Evolutionary conservation across 2,888 invertebrate species (phyloP), one percentile per base, ranked within the genome.

Genomic region (Folsomia candida): DNA sequence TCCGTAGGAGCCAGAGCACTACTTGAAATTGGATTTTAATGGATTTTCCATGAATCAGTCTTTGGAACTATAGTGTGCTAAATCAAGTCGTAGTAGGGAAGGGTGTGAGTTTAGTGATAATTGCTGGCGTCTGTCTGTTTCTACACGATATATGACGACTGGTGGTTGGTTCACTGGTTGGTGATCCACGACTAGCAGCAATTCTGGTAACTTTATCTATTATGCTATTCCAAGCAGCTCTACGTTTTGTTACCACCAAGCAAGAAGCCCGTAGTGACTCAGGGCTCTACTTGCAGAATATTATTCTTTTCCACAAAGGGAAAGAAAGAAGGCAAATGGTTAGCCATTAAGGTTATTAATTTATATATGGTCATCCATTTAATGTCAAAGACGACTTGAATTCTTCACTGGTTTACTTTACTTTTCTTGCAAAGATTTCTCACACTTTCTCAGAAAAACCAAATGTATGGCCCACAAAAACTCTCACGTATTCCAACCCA

Each of bases 21-120:
- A 64, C 24, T 76, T 73, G 72, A 71, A 74, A 78, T 76, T 73
- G 73, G 73, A 68, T 72, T 78, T 76, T 76, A 78, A 78, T 78
- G 78, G 76, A 78, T 75, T 74, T 73, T 65, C 70, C 63, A 62
- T 63, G 74, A 74, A 66, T 72, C 70, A 68, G 70, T 67, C 67
- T 22, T 37, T 11, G 14, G 29, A 6, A 58, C 9, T 59, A 9
- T n/a, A 27, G 60, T 63, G 67, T 70, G 61, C 61, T 75, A 73
- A 75, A 75, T 75, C 75, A 72, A 75, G 74, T 68, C 67, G 69
- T 65, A 70, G 67, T 67, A 72, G 62, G 25, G 24, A 22, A 24
- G 25, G 64, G 51, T 47, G 57, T 26, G 25, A 26, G 61, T 28
- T 67, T 67, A 51, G 71, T 73, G 75, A 75, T 75, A 75, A 75